These are phyloP conservation scores for Oscheius onirici DNA, from an alignment of 2,888 invertebrate species.

Conservation along the genomic window DNA sequence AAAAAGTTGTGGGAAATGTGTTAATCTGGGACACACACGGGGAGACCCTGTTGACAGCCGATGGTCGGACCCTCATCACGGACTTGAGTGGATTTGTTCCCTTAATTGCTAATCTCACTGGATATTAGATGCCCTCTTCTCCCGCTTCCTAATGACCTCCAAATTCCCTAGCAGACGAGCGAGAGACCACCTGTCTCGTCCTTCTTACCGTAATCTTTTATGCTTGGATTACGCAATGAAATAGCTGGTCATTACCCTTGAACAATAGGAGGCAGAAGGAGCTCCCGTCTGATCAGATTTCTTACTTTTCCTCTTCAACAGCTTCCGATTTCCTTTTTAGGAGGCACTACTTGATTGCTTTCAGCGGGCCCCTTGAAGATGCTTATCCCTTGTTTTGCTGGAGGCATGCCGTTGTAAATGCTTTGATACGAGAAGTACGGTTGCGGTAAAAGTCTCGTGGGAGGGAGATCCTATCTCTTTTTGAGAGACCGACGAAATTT, in stretches of 20 bases:
- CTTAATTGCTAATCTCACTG: conserved; percentile 29
- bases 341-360: conserved; percentile 4
- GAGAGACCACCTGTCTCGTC: conserved; percentile 22
- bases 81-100: conserved; percentile 20
- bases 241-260: conserved; percentile 23
- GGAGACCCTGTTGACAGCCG: not conserved
- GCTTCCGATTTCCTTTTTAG: conserved; percentile 21
- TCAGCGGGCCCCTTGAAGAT: conserved; percentile 1
- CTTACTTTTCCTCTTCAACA: conserved; percentile 9
- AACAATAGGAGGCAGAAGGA: conserved; percentile 1
- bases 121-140: conserved; percentile 11
- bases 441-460: conserved; percentile 1
- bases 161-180: conserved; percentile 1
- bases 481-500: not conserved
- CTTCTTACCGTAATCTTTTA: conserved; percentile 17
- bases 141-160: not conserved
- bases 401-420: conserved; percentile 10
- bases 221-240: conserved; percentile 13
- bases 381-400: conserved; percentile 14
- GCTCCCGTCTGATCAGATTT: conserved; percentile 3
- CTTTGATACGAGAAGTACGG: conserved; percentile 8
- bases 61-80: not conserved
- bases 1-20: conserved; percentile 1
- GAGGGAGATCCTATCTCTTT: conserved; percentile 25
- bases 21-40: not conserved